Base-by-base conservation (phyloP, 2,888 invertebrate genomes). In the Eulithis testata region DNA sequence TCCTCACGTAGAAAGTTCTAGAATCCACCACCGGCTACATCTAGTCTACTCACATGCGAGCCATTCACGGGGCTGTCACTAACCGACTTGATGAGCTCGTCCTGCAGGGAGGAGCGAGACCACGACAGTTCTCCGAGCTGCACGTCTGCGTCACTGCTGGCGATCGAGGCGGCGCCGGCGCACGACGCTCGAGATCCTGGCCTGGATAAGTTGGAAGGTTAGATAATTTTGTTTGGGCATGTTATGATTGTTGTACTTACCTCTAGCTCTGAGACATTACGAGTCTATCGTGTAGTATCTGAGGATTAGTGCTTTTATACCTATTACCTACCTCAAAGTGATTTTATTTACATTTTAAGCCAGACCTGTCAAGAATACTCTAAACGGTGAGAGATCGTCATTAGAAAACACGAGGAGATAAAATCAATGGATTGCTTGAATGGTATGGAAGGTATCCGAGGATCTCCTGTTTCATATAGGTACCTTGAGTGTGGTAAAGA, bases 401-500 rank as follows among this genome's bases (percentile, higher is more conserved):
- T 21, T 21, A 21, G 21, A 21, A 21, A 21, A 21, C 21, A 21
- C 21, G 21, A 21, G 1, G 2, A 21, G 21, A 21, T 2, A 21
- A 21, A 21, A 21, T 21, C 6, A 31, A 31, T 31, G 31, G 31
- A 31, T 5, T 4, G 31, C 31, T 31, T 31, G 31, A 3, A 2
- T 4, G 6, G 31, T 31, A 4, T 31, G 3, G 31, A 31, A 31
- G 31, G 31, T 31, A 31, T 21, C 31, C 31, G 31, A 31, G 40
- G 40, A 9, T 40, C 2, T 11, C 40, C 21, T 21, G 8, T 8
- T 40, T 40, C 8, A 40, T 40, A 8, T 9, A 40, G 1, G 7
- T 37, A 91, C 85, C 97, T 94, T 51, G 96, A 96, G 79, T 97
- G 96, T 58, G 97, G 97, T 75, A 96, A 93, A 31, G 96, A 96